Evolutionary conservation across 2,888 invertebrate species (phyloP).

Genomic region (Petrolisthes cinctipes): DNA sequence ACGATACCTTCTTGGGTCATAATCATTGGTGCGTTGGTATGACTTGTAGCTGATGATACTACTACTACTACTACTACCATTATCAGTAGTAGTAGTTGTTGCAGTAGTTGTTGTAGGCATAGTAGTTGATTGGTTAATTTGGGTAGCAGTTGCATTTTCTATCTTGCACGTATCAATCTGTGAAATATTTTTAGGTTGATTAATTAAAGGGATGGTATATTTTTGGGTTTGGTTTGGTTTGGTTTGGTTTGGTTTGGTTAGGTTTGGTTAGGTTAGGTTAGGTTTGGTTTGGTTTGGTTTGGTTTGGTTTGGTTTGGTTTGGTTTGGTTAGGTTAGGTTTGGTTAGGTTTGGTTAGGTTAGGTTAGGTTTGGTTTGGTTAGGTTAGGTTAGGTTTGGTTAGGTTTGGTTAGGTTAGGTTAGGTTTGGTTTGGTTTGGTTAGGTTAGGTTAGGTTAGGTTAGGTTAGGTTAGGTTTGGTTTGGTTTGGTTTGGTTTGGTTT

Average conservation of each 20-base stretch:
- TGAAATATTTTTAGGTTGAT: too few species aligned
- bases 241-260: not conserved
- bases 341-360: not conserved
- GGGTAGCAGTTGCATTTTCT: too few species aligned
- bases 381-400: not conserved
- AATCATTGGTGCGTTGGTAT: slow-evolving; percentile 23
- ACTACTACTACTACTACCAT: too few species aligned
- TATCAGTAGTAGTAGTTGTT: too few species aligned
- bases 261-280: not conserved
- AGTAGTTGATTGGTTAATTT: too few species aligned
- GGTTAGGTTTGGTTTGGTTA: not conserved
- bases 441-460: too few species aligned
- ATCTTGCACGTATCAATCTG: too few species aligned
- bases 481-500: too few species aligned
- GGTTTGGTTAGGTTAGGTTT: not conserved
- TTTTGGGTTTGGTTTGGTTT: not conserved
- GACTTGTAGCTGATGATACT: too few species aligned
- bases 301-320: not conserved
- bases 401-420: not conserved
- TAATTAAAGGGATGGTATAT: not conserved
- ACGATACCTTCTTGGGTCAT: slow-evolving; percentile 31
- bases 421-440: too few species aligned
- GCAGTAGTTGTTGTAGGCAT: too few species aligned
- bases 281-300: not conserved
- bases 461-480: too few species aligned